Evolutionary conservation across 2,888 invertebrate species (phyloP), one percentile per base, ranked within the genome.

Genomic region (Mythimna albipuncta): DNA sequence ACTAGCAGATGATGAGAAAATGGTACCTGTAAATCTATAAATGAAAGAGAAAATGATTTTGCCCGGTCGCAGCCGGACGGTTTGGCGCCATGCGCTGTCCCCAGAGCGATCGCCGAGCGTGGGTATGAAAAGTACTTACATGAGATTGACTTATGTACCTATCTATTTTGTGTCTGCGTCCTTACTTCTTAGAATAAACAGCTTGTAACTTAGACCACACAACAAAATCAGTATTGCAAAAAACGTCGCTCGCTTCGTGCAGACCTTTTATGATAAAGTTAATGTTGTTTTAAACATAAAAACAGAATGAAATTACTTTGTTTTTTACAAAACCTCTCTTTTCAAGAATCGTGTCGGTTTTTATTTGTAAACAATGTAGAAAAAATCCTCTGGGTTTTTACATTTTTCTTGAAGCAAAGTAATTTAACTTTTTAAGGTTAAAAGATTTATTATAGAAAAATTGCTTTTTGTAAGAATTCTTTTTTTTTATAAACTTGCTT

Each of bases 291-390:
- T 52, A 52, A 52, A n/a, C 50, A 52, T 6, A 52, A 50, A 71
- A 71, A 58, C 50, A 10, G n/a, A 68, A 62, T 26, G 35, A 68
- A 71, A 81, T 77, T 41, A 52, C 58, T 66, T 75, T 50, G 57
- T 61, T 76, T 79, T 77, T 76, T 32, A 44, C 50, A 7, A 2
- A 50, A 59, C 63, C 2, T 69, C 57, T 76, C 59, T 71, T 69
- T n/a, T 44, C 41, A 62, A 50, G 64, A 44, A 52, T 54, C 64
- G n/a, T 26, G 44, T 16, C 7, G 19, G n/a, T 69, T 80, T 75
- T 80, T 67, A 19, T 44, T 26, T 26, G 61, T 41, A 57, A 44
- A 67, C 19, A 55, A 62, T 10, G 10, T 26, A 44, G 47, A 47
- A 47, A 74, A 67, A 70, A 52, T 62, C 9, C 0, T 0, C 3